Evolutionary conservation across 2,797 vertebrate genomes (phyloP), one percentile per base, ranked within the genome.

Genomic region (Enteromius argenteus): DNA sequence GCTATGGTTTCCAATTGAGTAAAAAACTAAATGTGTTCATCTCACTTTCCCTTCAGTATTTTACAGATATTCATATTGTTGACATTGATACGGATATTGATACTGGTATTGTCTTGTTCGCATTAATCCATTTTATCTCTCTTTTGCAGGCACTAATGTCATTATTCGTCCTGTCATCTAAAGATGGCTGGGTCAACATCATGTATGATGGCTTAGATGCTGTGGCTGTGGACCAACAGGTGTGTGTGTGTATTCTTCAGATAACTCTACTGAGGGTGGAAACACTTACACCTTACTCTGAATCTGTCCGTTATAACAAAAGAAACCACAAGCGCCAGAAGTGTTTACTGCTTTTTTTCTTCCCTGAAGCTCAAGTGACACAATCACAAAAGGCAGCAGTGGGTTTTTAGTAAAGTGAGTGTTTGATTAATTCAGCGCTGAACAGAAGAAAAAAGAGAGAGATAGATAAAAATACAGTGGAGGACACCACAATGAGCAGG

Each of bases 181-280:
- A 99, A 92, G 97, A 99, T 0, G 97, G 97, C 85, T 98, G 98
- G 98, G 98, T 99, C 91, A 98, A 96, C 94, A 98, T 98, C 93
- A 99, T 98, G 97, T 99, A 98, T 0, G 96, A 98, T 0, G 97
- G 97, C 30, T 93, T 99, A 90, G 97, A 99, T 0, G 97, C 97
- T 0, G 96, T 97, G 68, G 97, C 95, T 56, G 95, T 99, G 10
- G 96, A 99, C 94, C 96, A 97, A 85, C 98, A 99, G 97, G 97
- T 99, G 76, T 85, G 88, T 87, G 77, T 76, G 69, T 58, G 46
- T 14, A n/a, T 76, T 73, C 32, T 37, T 72, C 1, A 79, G 67
- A 44, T 60, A 72, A 60, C 53, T 62, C 42, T 49, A 13, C 56
- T 64, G 19, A 62, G 17, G 73, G 27, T 37, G 68, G 44, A 82